Base-by-base conservation (phyloP, 2,888 invertebrate genomes). In the Chloroclystis v-ata region DNA sequence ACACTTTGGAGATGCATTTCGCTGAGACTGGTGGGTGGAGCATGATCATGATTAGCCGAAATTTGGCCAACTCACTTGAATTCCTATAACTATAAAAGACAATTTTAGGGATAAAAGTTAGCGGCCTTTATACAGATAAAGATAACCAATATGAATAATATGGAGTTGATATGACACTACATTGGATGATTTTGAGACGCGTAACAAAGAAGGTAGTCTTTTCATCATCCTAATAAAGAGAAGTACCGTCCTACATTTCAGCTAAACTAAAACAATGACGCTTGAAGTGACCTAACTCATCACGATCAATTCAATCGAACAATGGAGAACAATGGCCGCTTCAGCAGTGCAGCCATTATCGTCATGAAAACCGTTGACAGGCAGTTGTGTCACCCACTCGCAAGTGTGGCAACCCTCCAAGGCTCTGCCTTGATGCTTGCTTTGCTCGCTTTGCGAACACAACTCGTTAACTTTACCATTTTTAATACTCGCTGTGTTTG, bases 361-460 rank as follows among this genome's bases (percentile, higher is more conserved):
- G 14, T 28, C 30, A 33, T 25, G 39, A 33, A 49, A 39, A 38
- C 13, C 24, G 24, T 47, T 24, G 28, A 24, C 24, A 40, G 16
- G 6, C 40, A 10, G 35, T 49, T 47, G 35, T 47, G 40, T 43
- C 51, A 52, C 13, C 32, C 14, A 28, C 10, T 11, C 28, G 33
- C 35, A 37, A 26, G 28, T 50, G 57, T 45, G 57, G 50, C 57
- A 55, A 50, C 56, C 54, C 58, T 56, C 39, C 47, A 48, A 57
- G 55, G 58, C 58, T 53, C 52, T 61, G 63, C 59, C 59, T 64
- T 63, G 62, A 54, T 58, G 63, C 60, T 63, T 55, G 58, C 59
- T 60, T 67, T 63, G 64, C 57, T 66, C 59, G 54, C 59, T 57
- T 59, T 58, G 59, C 58, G 51, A 60, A 59, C 55, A 48, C 50